These are phyloP conservation scores for Ageneiosus marmoratus DNA, from an alignment of 2,113 vertebrate genomes.

Conservation along the genomic window DNA sequence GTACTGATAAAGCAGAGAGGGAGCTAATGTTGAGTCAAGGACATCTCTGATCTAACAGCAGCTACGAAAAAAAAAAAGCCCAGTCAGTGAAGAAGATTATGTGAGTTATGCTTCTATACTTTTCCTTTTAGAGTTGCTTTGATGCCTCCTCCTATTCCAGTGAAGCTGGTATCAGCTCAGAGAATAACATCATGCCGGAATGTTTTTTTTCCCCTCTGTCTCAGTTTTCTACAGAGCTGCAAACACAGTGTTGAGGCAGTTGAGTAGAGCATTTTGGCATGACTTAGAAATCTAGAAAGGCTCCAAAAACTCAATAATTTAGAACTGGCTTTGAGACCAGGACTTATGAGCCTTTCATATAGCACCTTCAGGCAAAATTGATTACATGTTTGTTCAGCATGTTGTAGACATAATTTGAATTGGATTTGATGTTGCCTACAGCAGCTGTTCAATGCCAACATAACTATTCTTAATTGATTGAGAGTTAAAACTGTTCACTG, in stretches of 20 bases:
- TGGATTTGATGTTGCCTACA: conserved; percentile 4
- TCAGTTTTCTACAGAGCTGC: conserved; percentile 40
- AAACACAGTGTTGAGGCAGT: conserved; percentile 37
- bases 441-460: not conserved
- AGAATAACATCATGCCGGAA: conserved; percentile 21
- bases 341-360: not conserved
- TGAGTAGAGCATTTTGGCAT: conserved; percentile 23
- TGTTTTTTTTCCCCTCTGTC: conserved; percentile 6
- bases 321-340: not conserved
- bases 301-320: conserved; percentile 7
- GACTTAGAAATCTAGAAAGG: conserved; percentile 16
- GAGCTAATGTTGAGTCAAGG: conserved; percentile 36
- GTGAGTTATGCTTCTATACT: conserved; percentile 3
- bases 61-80: not conserved
- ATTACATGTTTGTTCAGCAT: conserved; percentile 20
- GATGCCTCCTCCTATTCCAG: conserved; percentile 34
- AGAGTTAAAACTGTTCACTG: not conserved
- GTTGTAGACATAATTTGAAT: conserved; percentile 10
- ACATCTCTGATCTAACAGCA: conserved; percentile 14
- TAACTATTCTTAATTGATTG: conserved; percentile 29
- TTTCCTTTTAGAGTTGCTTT: conserved; percentile 29
- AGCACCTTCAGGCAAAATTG: not conserved
- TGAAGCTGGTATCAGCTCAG: conserved; percentile 15
- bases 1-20: not conserved
- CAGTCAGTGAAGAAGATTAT: not conserved